phyloP scores from a whole-genome alignment of 2,888 invertebrate genomes.

The Leptarthrus brevirostris region DNA sequence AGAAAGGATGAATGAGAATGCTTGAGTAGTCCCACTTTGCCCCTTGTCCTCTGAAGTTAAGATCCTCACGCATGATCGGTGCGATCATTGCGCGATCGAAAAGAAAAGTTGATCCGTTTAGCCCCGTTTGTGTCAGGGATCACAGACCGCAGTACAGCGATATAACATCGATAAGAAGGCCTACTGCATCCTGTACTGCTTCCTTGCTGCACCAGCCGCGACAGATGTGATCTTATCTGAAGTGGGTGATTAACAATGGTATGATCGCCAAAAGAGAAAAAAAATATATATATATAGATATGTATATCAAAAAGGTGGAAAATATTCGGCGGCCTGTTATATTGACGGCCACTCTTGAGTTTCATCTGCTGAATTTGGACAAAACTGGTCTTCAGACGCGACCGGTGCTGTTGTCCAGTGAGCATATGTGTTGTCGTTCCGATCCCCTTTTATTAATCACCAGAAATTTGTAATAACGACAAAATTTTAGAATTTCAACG shows the following conservation, averaged over 20 bases:
- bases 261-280: conserved; percentile 23
- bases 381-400: conserved; percentile 13
- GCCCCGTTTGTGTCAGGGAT: neutral
- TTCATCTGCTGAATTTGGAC: conserved; percentile 34
- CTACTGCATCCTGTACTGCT: conserved; percentile 35
- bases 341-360: conserved; percentile 5
- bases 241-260: conserved; percentile 48
- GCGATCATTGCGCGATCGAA: neutral
- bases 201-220: conserved; percentile 43
- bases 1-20: conserved; percentile 19
- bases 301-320: conserved; percentile 26
- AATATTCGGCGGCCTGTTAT: conserved; percentile 31
- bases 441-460: conserved; percentile 21
- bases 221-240: conserved; percentile 48
- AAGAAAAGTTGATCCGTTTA: conserved; percentile 3
- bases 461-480: conserved; percentile 17
- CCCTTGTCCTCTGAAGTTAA: neutral
- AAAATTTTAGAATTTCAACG: conserved; percentile 12
- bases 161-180: conserved; percentile 16
- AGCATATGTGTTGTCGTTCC: conserved; percentile 6
- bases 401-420: conserved; percentile 22
- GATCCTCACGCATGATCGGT: conserved; percentile 26
- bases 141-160: neutral
- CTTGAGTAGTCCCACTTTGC: neutral
- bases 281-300: too few species aligned